These are phyloP conservation scores for Gymnodraco acuticeps DNA, from an alignment of 2,797 vertebrate species.

Conservation along the genomic window DNA sequence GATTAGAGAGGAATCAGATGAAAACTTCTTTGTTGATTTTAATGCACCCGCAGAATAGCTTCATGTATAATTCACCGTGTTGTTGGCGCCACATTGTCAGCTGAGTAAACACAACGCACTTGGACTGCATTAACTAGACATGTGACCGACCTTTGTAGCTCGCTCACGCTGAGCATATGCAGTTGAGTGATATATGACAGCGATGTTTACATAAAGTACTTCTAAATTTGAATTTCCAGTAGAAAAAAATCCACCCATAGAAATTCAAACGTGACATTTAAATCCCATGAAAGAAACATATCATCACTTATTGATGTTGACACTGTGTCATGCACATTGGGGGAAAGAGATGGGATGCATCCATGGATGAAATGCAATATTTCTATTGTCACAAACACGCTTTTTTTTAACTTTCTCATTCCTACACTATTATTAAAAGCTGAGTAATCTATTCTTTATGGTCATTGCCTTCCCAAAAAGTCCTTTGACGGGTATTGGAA, in stretches of 20 bases:
- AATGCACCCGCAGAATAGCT: conserved; percentile 9
- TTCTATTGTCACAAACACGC: conserved; percentile 49
- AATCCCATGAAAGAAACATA: conserved; percentile 31
- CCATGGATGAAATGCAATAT: conserved; percentile 48
- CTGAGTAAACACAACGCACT: conserved; percentile 24
- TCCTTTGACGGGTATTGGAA: conserved; percentile 78
- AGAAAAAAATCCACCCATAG: conserved; percentile 18
- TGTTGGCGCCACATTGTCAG: conserved; percentile 27
- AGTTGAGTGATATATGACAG: conserved; percentile 17
- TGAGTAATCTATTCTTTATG: conserved; percentile 80
- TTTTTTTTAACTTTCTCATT: conserved; percentile 27
- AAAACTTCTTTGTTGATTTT: conserved; percentile 28
- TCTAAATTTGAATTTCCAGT: conserved; percentile 8
- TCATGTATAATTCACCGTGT: conserved; percentile 58
- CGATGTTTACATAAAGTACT: conserved; percentile 15
- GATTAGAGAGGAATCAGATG: conserved; percentile 7
- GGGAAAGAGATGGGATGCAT: conserved; percentile 25
- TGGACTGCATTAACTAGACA: conserved; percentile 16
- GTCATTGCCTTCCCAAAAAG: conserved; percentile 70
- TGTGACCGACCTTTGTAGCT: conserved; percentile 44
- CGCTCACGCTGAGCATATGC: conserved; percentile 6
- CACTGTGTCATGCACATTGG: conserved; percentile 13
- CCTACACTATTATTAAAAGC: conserved; percentile 64
- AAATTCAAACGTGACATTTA: conserved; percentile 17
- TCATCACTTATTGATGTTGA: conserved; percentile 23